Conservation (phyloP, 2,113 vertebrate genomes). For the Plestiodon gilberti region DNA sequence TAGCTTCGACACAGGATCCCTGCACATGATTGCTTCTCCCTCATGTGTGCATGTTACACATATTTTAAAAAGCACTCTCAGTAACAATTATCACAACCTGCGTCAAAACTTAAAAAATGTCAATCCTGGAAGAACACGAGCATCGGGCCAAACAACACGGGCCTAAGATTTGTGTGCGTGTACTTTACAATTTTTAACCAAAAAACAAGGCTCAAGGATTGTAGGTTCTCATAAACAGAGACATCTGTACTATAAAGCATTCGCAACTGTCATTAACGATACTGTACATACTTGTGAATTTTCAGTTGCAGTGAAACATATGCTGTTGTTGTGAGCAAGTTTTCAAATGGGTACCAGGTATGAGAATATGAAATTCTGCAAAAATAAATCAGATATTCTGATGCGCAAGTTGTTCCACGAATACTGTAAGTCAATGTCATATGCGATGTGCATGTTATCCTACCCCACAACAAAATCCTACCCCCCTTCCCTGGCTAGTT, state of each 20-base stretch:
- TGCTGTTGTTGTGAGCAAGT: neutral
- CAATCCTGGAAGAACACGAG: neutral
- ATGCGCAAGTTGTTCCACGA: neutral
- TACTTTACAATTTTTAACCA: neutral
- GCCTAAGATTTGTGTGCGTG: neutral
- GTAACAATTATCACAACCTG: no score
- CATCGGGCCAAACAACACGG: no score
- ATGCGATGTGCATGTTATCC: no score
- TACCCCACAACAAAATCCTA: no score
- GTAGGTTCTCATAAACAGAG: neutral
- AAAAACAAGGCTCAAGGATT: neutral
- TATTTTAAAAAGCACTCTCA: no score
- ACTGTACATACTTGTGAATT: neutral
- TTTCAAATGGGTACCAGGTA: neutral
- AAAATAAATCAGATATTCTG: neutral
- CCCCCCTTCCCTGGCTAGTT: no score
- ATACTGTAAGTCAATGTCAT: no score
- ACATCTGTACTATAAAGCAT: neutral
- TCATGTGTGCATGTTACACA: no score
- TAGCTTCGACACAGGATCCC: no score
- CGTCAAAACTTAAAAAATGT: neutral
- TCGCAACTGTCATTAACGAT: neutral
- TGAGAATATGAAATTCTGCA: neutral
- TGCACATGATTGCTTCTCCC: no score
- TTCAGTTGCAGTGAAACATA: neutral